Evolutionary conservation across 64 coral and sea anemone species (phyloP).

Genomic region (Stylophora pistillata): DNA sequence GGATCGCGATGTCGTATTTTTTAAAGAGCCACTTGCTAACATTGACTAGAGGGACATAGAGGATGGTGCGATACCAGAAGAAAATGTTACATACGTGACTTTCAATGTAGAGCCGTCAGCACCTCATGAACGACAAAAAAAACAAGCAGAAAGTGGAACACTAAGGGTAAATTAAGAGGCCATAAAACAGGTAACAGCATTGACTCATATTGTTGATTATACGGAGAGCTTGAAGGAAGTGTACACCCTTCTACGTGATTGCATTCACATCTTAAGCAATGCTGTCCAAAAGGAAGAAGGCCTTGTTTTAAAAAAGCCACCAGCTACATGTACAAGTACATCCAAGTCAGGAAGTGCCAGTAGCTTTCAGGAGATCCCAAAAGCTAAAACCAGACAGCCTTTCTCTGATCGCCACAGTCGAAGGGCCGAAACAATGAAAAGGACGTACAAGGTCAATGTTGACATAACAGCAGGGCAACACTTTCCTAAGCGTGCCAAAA

Average conservation of each 20-base stretch:
- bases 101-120: neutral
- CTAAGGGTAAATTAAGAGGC: neutral
- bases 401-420: neutral
- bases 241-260: neutral
- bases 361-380: neutral
- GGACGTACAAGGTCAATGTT: neutral
- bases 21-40: neutral
- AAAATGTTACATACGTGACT: neutral
- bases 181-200: neutral
- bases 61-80: neutral
- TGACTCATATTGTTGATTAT: neutral
- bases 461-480: slow-evolving; percentile 11
- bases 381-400: neutral
- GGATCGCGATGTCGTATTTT: neutral
- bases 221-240: neutral
- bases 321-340: neutral
- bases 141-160: neutral
- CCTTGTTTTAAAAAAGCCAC: too few species aligned
- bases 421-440: neutral
- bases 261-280: too few species aligned
- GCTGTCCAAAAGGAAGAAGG: too few species aligned
- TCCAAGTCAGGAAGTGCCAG: neutral
- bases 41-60: neutral
- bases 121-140: neutral
- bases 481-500: slow-evolving; percentile 11